Percentiles rank a stretch among this genome's conserved stretches.
Evolutionary conservation across 2,888 invertebrate genomes (phyloP).

Genomic region (Brachypalpus laphriformis): DNA sequence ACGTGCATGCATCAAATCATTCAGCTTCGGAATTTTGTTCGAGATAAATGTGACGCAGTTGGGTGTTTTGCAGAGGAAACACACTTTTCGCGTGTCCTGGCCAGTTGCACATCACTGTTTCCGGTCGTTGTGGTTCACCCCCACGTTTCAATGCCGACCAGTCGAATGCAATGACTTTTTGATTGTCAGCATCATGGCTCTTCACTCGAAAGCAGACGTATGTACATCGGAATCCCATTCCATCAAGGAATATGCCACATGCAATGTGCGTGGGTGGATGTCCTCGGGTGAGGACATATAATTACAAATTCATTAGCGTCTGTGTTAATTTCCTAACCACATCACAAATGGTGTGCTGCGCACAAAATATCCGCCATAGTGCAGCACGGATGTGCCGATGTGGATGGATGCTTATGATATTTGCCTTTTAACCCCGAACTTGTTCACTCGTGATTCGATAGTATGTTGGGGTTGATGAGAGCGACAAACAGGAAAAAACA

Average conservation of each 20-base stretch:
- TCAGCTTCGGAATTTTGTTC: background rate
- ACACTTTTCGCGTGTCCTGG: background rate
- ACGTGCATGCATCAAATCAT: background rate
- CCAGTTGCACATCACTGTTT: background rate
- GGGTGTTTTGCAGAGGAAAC: background rate
- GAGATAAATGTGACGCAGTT: background rate
- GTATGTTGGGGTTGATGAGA: background rate
- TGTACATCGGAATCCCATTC: background rate
- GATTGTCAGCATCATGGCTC: background rate
- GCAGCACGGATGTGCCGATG: background rate
- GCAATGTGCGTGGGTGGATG: background rate
- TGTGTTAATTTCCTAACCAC: conserved; percentile 57
- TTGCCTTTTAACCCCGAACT: conserved; percentile 15
- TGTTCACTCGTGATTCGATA: background rate
- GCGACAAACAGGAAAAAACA: background rate
- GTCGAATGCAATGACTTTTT: background rate
- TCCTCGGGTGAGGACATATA: conserved; percentile 19
- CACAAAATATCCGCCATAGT: background rate
- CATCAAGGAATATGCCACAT: background rate
- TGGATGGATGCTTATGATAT: conserved; percentile 26
- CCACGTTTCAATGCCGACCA: background rate
- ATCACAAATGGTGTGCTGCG: conserved; percentile 27
- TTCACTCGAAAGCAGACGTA: background rate
- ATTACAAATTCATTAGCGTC: conserved; percentile 64
- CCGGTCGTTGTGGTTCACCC: background rate